Base-by-base conservation (phyloP, 2,888 invertebrate genomes). In the Andrena bicolor region DNA sequence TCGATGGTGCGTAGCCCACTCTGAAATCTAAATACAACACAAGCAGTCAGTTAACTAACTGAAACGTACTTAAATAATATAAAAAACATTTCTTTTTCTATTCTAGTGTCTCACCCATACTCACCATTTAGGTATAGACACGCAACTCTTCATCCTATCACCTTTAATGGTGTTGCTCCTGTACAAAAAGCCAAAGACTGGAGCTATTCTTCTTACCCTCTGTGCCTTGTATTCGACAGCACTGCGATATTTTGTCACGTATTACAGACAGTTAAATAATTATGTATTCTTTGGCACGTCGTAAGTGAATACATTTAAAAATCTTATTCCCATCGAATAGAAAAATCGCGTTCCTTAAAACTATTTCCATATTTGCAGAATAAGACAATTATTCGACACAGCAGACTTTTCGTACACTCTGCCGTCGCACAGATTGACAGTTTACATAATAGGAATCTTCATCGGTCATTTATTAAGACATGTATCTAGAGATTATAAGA, bases 41-140 rank as follows among this genome's bases (percentile, higher is more conserved):
- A 35, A 60, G 7, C 20, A 23, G 53, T 0, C 10, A 20, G 41
- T 20, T 0, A 35, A 10, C 32, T 4, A 10, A 8, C 1, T 4
- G 58, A 53, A 6, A 16, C 10, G 16, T 58, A 49, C 5, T 61
- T 41, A 20, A 41, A 41, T 41, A 41, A 41, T 61, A 58, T 28
- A 20, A 26, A 32, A n/a, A 13, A 23, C 26, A 26, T 16, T 32
- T 16, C 1, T 48, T 13, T 13, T 32, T 10, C 16, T 7, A 41
- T 85, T 82, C 77, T 91, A 96, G 96, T 96, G 96, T 89, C 93
- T 96, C 28, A 96, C 96, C 0, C 96, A 96, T 86, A 96, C 96
- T 0, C 96, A 96, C 92, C 96, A 96, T 90, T 90, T 96, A 68
- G 96, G 96, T 49, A 96, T 96, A 82, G 96, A 96, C 89, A 96